Percentiles rank a stretch among this genome's conserved stretches.
Evolutionary conservation across 2,113 vertebrate genomes (phyloP).

Genomic region (Amblyornis subalaris): DNA sequence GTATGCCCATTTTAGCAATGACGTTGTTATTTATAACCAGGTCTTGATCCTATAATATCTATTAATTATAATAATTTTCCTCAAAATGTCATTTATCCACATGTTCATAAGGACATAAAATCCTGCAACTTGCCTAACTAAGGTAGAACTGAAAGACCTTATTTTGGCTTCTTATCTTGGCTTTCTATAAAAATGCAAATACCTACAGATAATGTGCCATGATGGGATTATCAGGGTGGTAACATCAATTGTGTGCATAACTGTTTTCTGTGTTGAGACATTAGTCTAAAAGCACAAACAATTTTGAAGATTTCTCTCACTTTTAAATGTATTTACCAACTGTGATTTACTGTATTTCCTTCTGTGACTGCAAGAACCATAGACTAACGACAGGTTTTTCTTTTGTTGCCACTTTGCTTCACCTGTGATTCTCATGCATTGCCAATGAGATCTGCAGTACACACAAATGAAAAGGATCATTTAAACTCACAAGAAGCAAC

Average conservation of each 20-base stretch:
- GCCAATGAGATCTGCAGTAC: not conserved
- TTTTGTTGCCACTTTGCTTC: not conserved
- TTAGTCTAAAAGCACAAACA: not conserved
- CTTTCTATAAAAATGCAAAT: not conserved
- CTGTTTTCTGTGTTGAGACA: not conserved
- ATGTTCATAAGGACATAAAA: not conserved
- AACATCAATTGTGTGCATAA: not conserved
- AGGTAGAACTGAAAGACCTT: not conserved
- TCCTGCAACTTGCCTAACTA: not conserved
- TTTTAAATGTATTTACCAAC: not conserved
- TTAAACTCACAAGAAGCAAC: not conserved
- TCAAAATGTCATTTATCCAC: not conserved
- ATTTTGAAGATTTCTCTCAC: not conserved
- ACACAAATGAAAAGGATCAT: not conserved
- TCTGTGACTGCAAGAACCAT: not conserved
- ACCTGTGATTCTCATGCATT: not conserved
- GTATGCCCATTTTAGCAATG: not conserved
- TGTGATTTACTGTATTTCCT: not conserved
- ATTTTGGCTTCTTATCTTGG: not conserved
- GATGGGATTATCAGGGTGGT: not conserved
- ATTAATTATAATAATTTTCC: not conserved
- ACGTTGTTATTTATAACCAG: slow-evolving; percentile 9
- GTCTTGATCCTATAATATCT: not conserved
- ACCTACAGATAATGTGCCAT: not conserved
- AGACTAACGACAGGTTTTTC: not conserved